These are phyloP conservation scores for Raja brachyura DNA, from an alignment of 2,113 vertebrate genomes.

Conservation along the genomic window DNA sequence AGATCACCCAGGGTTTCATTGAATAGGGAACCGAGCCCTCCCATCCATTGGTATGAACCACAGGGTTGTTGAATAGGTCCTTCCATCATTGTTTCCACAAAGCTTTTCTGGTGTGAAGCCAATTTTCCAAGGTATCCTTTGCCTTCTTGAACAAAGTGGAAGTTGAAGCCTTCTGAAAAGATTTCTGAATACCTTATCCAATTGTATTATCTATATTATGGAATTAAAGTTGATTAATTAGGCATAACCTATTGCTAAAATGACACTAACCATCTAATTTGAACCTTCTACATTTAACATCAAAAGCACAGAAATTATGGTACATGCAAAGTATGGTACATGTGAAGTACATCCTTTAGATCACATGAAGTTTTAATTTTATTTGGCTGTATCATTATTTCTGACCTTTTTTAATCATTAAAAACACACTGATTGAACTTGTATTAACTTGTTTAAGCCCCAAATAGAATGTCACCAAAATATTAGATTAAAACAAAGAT, in stretches of 20 bases:
- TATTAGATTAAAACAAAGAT: constrained; percentile 30
- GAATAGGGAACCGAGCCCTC: too few species aligned
- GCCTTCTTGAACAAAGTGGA: neutral
- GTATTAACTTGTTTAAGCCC: neutral
- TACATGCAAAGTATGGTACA: neutral
- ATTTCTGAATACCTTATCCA: neutral
- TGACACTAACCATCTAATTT: neutral
- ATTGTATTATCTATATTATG: neutral
- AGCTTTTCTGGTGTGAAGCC: neutral
- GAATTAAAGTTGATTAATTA: neutral
- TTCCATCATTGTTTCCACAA: neutral
- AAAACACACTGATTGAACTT: neutral
- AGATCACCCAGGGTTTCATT: too few species aligned
- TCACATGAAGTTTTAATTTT: neutral
- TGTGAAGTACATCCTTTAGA: neutral
- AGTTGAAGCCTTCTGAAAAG: constrained; percentile 2
- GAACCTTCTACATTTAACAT: neutral
- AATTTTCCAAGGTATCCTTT: neutral
- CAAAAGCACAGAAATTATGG: neutral
- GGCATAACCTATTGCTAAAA: neutral
- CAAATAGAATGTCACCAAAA: neutral
- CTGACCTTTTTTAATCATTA: neutral
- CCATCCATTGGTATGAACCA: neutral
- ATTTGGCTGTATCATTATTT: neutral
- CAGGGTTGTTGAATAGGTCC: neutral